phyloP scores from a whole-genome alignment of 2,113 vertebrate species.

The Mohoua ochrocephala region DNA sequence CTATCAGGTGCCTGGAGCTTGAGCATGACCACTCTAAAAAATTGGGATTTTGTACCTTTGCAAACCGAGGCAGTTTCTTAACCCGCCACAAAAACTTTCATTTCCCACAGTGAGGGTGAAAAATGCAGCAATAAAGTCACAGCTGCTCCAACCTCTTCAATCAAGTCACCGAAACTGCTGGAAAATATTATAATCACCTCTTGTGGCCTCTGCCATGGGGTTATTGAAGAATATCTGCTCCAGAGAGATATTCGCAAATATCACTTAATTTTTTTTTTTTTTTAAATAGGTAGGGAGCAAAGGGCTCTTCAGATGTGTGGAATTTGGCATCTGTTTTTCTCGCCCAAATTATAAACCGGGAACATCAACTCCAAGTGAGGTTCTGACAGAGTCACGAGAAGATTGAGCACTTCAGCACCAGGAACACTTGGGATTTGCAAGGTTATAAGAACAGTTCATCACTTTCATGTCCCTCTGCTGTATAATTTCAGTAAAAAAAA shows the following conservation, averaged over 20 bases:
- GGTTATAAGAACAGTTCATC: background rate
- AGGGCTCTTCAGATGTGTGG: background rate
- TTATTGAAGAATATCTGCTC: background rate
- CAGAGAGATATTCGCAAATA: background rate
- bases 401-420: background rate
- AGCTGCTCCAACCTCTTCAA: background rate
- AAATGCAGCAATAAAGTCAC: background rate
- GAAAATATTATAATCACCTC: background rate
- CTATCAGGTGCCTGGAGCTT: background rate
- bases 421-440: background rate
- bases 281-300: background rate
- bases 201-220: background rate
- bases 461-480: background rate
- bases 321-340: background rate
- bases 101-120: background rate
- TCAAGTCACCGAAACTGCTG: background rate
- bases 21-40: background rate
- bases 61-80: background rate
- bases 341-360: background rate
- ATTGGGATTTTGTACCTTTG: background rate
- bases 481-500: background rate
- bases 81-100: background rate
- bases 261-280: too few species aligned
- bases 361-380: background rate
- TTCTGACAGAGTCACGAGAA: background rate